A percentile compares a stretch with the other conserved stretches of the same genome.
Evolutionary conservation across 2,113 vertebrate genomes (phyloP).

Genomic region (Campylomormyrus numenius): DNA sequence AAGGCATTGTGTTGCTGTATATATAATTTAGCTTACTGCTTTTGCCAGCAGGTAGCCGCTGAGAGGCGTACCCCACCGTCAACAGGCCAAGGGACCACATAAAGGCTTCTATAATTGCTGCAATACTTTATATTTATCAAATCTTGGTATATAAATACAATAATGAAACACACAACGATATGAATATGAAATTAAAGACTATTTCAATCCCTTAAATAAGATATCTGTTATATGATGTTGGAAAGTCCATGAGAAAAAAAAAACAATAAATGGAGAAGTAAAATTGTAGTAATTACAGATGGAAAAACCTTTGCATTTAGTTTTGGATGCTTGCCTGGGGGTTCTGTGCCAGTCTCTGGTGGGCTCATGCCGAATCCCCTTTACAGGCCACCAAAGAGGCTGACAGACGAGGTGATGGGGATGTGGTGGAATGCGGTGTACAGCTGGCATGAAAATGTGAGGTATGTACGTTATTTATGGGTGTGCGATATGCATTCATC

Average conservation of each 20-base stretch:
- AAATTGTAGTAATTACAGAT: background rate
- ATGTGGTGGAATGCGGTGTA: background rate
- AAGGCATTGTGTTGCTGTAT: background rate
- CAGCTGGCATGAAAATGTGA: background rate
- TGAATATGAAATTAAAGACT: background rate
- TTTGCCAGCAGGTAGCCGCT: background rate
- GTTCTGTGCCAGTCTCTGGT: background rate
- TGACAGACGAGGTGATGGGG: conserved; percentile 2
- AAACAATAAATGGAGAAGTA: background rate
- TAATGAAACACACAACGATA: background rate
- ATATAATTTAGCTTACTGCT: background rate
- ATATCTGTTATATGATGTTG: background rate
- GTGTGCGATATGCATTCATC: background rate
- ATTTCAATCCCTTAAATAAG: background rate
- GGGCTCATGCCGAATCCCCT: background rate
- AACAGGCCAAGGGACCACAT: background rate
- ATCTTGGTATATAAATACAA: background rate
- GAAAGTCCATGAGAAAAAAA: background rate
- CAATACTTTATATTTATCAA: background rate
- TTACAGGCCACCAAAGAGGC: background rate
- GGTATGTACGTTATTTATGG: background rate
- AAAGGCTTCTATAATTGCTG: background rate
- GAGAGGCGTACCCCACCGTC: background rate
- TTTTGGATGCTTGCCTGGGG: background rate
- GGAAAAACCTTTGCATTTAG: background rate